phyloP scores from a whole-genome alignment of 2,797 vertebrate species.

The Rhyacichthys aspro region DNA sequence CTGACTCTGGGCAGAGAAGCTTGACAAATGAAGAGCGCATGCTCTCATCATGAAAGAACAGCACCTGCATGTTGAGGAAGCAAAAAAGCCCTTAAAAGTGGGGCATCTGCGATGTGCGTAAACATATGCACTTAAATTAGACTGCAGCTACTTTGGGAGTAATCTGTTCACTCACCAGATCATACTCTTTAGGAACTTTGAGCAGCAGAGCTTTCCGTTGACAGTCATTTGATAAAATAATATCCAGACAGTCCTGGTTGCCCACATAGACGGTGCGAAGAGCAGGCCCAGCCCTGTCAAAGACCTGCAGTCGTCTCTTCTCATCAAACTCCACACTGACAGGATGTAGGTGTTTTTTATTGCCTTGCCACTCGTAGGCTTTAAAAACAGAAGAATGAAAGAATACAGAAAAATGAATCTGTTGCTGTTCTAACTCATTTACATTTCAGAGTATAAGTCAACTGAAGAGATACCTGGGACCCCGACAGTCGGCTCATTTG shows the following conservation, averaged over 20 bases:
- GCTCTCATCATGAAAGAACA: constrained; percentile 85
- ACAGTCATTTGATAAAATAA: constrained; percentile 84
- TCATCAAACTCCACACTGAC: constrained; percentile 83
- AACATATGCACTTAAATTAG: constrained; percentile 12
- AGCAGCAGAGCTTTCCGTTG: constrained; percentile 83
- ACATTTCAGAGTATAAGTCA: neutral
- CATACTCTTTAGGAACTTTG: constrained; percentile 91
- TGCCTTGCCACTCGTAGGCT: constrained; percentile 92
- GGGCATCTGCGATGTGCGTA: constrained; percentile 17
- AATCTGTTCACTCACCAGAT: constrained; percentile 82
- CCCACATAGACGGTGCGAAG: constrained; percentile 82
- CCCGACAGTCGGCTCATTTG: constrained; percentile 66
- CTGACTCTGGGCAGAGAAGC: constrained; percentile 69
- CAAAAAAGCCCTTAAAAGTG: constrained; percentile 6
- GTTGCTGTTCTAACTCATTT: no score
- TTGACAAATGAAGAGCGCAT: constrained; percentile 80
- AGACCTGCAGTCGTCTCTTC: constrained; percentile 81
- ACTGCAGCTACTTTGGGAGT: constrained; percentile 12
- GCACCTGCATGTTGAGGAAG: constrained; percentile 78
- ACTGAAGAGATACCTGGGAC: constrained; percentile 72
- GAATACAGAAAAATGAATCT: neutral
- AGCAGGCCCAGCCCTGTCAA: constrained; percentile 76
- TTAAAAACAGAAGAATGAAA: neutral
- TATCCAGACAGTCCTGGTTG: constrained; percentile 73
- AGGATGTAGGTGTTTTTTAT: constrained; percentile 67